phyloP scores from a whole-genome alignment of 2,888 invertebrate species.

The Volucella inflata region DNA sequence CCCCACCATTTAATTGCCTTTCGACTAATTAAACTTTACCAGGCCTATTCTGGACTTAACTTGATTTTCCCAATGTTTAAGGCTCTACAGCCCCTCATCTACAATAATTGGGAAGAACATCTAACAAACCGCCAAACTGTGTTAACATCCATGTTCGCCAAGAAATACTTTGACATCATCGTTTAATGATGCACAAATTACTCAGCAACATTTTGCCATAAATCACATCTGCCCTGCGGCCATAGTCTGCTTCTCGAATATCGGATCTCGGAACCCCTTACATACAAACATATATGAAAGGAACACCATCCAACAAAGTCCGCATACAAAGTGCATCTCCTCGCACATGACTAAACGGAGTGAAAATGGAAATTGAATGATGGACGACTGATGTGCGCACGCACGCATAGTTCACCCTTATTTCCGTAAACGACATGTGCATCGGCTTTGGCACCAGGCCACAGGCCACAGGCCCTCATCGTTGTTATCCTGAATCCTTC shows the following conservation, averaged over 20 bases:
- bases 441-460: conserved; percentile 1
- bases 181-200: conserved; percentile 66
- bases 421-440: conserved; percentile 63
- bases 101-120: conserved; percentile 1
- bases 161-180: conserved; percentile 61
- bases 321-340: conserved; percentile 62
- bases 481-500: conserved; percentile 46
- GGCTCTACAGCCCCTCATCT: too few species aligned
- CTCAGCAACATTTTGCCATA: conserved; percentile 66
- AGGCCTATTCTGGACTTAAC: too few species aligned
- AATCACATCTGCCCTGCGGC: conserved; percentile 71
- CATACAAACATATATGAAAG: too few species aligned
- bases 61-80: too few species aligned
- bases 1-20: too few species aligned
- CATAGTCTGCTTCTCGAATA: not conserved
- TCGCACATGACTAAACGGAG: conserved; percentile 51
- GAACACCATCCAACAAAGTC: conserved; percentile 17
- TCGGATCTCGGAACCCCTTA: conserved; percentile 15
- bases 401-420: conserved; percentile 68
- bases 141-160: conserved; percentile 27
- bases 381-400: conserved; percentile 52
- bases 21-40: too few species aligned
- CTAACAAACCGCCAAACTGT: conserved; percentile 39
- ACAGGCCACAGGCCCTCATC: conserved; percentile 17
- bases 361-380: conserved; percentile 48